phyloP scores from a whole-genome alignment of 2,797 vertebrate species.

The Acipenser oxyrinchus region DNA sequence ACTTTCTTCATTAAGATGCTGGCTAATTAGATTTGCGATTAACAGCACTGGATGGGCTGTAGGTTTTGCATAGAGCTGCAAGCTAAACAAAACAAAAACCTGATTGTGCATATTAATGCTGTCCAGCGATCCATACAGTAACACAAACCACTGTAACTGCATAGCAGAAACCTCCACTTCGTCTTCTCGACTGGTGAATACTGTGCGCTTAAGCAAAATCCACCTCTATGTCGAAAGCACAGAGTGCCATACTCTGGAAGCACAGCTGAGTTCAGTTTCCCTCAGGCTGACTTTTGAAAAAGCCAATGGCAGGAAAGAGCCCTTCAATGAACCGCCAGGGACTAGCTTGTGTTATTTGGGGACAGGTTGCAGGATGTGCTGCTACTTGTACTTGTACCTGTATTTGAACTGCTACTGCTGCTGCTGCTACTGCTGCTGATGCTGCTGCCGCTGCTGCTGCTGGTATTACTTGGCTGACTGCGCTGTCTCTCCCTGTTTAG shows the following conservation, averaged over 20 bases:
- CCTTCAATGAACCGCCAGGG: conserved; percentile 15
- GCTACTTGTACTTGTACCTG: conserved; percentile 29
- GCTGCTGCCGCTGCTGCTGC: too few species aligned
- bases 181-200: conserved; percentile 13
- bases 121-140: background rate
- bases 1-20: background rate
- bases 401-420: conserved; percentile 30
- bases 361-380: conserved; percentile 32
- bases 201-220: conserved; percentile 41
- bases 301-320: conserved; percentile 23
- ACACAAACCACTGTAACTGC: background rate
- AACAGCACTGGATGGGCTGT: background rate
- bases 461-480: conserved; percentile 30
- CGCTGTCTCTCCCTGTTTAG: conserved; percentile 72
- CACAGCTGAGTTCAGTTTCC: conserved; percentile 39
- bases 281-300: conserved; percentile 45
- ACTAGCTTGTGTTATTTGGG: conserved; percentile 49
- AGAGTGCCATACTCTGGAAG: conserved; percentile 55
- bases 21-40: background rate
- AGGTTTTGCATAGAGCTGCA: conserved; percentile 1
- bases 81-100: conserved; percentile 6
- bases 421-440: conserved; percentile 10
- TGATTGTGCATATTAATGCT: background rate
- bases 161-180: background rate
- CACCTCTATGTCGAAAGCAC: conserved; percentile 49